Evolutionary conservation across 2,797 vertebrate species (phyloP).

Genomic region (Platyrinchus mystaceus): DNA sequence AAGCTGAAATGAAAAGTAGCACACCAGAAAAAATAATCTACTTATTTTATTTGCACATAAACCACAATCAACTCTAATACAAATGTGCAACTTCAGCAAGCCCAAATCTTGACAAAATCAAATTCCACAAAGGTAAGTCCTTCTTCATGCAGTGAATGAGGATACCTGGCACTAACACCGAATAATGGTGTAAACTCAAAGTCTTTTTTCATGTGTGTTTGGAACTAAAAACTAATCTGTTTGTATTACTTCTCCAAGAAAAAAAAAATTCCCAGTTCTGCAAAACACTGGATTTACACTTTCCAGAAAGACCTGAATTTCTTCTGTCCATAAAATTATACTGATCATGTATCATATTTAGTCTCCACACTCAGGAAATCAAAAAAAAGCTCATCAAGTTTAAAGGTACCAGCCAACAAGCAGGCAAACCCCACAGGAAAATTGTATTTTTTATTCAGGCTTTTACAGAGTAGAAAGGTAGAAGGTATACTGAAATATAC

Average conservation of each 20-base stretch:
- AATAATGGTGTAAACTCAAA: not conserved
- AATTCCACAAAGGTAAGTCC: not conserved
- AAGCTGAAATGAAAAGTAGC: not conserved
- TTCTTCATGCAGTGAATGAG: not conserved
- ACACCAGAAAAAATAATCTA: not conserved
- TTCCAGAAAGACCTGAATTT: not conserved
- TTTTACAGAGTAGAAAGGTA: not conserved
- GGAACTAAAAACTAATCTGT: not conserved
- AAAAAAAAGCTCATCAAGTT: not conserved
- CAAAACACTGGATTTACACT: not conserved
- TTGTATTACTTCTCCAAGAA: not conserved
- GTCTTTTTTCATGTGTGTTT: not conserved
- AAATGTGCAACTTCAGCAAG: not conserved
- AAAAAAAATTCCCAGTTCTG: not conserved
- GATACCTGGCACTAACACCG: not conserved
- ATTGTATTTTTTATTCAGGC: not conserved
- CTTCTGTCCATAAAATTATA: not conserved
- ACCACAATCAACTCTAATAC: not conserved
- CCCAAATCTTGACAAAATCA: not conserved
- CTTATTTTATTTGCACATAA: not conserved
- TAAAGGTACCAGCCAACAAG: not conserved
- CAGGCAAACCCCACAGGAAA: not conserved
- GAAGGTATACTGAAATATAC: not conserved
- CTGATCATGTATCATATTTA: fast-evolving
- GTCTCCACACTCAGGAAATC: not conserved